Percentiles rank a stretch among this genome's conserved stretches.
Evolutionary conservation across 2,888 invertebrate species (phyloP).

Genomic region (Zaprionus obscuricornis): DNA sequence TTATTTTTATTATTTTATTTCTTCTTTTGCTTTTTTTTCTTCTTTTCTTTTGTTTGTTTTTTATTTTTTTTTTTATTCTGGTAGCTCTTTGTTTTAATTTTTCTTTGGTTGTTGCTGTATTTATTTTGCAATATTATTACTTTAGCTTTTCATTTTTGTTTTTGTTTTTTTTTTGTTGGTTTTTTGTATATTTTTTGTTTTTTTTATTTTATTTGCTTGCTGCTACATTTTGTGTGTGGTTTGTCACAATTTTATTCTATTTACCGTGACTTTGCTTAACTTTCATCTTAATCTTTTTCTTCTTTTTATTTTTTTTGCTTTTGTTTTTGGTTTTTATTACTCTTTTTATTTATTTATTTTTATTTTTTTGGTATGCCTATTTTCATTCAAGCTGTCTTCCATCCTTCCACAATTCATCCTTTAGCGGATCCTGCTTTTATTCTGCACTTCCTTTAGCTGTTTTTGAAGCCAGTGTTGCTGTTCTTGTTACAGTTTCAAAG

Average conservation of each 20-base stretch:
- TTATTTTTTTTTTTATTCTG: conserved; percentile 47
- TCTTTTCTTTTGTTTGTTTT: conserved; percentile 31
- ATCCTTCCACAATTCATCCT: neutral
- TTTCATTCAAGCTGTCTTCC: conserved; percentile 20
- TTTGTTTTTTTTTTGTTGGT: conserved; percentile 29
- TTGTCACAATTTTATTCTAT: conserved; percentile 44
- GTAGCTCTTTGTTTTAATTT: conserved; percentile 60
- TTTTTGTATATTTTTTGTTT: conserved; percentile 17
- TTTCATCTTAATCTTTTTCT: conserved; percentile 31
- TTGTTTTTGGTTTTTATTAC: conserved; percentile 6
- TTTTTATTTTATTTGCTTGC: conserved; percentile 56
- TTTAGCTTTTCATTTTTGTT: conserved; percentile 51
- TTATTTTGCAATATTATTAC: conserved; percentile 58
- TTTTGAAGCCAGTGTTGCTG: conserved; percentile 31
- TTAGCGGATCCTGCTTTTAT: conserved; percentile 13
- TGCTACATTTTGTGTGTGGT: conserved; percentile 60
- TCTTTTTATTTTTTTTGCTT: conserved; percentile 3
- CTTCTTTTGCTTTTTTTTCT: conserved; percentile 23
- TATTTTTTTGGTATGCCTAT: conserved; percentile 27
- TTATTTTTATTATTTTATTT: conserved; percentile 23
- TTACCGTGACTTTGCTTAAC: conserved; percentile 48
- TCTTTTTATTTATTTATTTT: too few species aligned
- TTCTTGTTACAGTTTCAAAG: conserved; percentile 3
- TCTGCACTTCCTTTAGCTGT: conserved; percentile 37
- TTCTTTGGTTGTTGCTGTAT: conserved; percentile 81